Conservation (phyloP, 92 coral and sea anemone species). For the Parazoanthus swiftii region DNA sequence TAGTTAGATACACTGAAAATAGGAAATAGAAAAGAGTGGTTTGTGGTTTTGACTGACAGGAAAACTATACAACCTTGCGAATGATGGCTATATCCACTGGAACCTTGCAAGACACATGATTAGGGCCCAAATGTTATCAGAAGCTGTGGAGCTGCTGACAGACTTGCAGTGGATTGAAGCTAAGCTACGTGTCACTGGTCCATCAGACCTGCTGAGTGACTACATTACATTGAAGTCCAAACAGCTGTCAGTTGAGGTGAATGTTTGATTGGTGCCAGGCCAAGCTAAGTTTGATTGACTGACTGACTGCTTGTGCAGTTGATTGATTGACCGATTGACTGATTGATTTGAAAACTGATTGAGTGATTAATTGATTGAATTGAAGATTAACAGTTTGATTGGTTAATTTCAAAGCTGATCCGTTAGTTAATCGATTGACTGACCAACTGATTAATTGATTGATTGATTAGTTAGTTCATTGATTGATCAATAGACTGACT, state of each 20-base stretch:
- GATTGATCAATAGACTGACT: conserved; percentile 2
- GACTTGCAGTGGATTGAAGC: conserved; percentile 80
- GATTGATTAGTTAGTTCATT: not conserved
- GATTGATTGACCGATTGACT: too few species aligned
- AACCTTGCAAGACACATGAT: conserved; percentile 88
- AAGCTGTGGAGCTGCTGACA: conserved; percentile 70
- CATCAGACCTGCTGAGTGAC: conserved; percentile 86
- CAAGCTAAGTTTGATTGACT: not conserved
- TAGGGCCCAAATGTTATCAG: conserved; percentile 62
- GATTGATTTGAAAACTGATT: not conserved
- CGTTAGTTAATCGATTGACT: not conserved
- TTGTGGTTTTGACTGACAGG: conserved; percentile 45
- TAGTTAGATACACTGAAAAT: too few species aligned
- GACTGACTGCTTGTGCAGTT: not conserved
- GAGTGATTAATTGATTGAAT: not conserved
- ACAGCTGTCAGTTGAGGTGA: conserved; percentile 42
- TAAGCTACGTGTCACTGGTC: conserved; percentile 81
- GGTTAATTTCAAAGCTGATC: not conserved
- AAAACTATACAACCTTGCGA: conserved; percentile 60
- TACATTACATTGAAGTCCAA: conserved; percentile 60
- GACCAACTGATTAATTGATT: not conserved
- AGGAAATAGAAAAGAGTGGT: too few species aligned
- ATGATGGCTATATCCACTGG: conserved; percentile 94
- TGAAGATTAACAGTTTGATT: not conserved
- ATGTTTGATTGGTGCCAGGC: not conserved